Evolutionary conservation across 2,113 vertebrate species (phyloP), one percentile per base, ranked within the genome.

Genomic region (Eptesicus fuscus): DNA sequence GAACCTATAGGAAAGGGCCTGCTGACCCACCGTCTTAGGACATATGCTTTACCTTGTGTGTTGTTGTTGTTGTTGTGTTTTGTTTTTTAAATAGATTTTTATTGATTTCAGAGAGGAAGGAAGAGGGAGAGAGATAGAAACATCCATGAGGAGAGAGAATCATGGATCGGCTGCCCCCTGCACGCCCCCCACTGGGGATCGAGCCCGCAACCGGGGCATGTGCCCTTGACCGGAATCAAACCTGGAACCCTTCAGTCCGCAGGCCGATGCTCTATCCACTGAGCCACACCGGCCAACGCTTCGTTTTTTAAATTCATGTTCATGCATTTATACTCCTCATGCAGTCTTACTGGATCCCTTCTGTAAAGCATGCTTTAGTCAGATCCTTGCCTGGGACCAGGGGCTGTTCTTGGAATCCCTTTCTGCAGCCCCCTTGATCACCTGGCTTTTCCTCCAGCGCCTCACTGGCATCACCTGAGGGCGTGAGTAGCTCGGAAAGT

Each of bases 281-380:
- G 56, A 59, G 56, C 56, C 56, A 59, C 9, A 59, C 22, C 3
- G 9, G 56, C 9, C 9, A 10, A 3, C 9, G 56, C 56, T 25
- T 87, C 49, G 35, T 73, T 77, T 37, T 61, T 83, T 25, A 11
- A 56, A 71, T 82, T 92, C 14, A 42, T 9, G 3, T 47, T 83
- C 32, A 56, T 73, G 30, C 11, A 12, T 94, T 91, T 90, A 63
- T 82, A 82, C 13, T 90, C 12, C 51, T 79, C 22, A 14, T 7
- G 2, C 44, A 84, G 56, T 88, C 73, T 88, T 93, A 42, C 59
- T 95, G 88, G 83, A 69, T 74, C 32, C 4, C 25, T 94, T 91
- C 82, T 89, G n/a, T 88, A 90, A 86, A 88, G 49, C 40, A 74
- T 63, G 40, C 65, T 89, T 91, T 91, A 65, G 20, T 84, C 59